Evolutionary conservation across 2,113 vertebrate genomes (phyloP), one percentile per base, ranked within the genome.

Genomic region (Erinaceus europaeus): DNA sequence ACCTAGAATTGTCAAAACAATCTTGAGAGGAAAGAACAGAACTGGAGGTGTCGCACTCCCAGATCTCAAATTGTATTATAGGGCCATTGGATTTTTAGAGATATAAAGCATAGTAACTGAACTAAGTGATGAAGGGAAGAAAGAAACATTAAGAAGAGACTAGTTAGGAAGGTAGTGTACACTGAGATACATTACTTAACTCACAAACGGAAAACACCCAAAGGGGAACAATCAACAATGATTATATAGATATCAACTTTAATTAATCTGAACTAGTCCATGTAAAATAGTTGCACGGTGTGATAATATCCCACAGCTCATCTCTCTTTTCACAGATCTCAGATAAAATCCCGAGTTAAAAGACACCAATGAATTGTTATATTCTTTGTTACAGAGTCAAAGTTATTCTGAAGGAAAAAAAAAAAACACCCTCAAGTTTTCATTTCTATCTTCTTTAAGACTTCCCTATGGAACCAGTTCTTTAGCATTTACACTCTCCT

Each of bases 381-480:
- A 44, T 14, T 75, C 46, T 73, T 75, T 89, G 62, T 76, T 81
- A 46, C 25, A 44, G 18, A 90, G 52, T 74, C 75, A 50, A 77
- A 67, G 15, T 50, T 36, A 36, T 42, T 79, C 75, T 44, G 25
- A 29, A 73, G 38, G 72, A 53, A n/a, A 73, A 75, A 48, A 38
- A 52, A 44, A 11, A 73, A 68, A 53, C 9, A 32, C 68, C 29
- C 61, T 84, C 15, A n/a, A n/a, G n/a, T n/a, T n/a, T 14, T 82
- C 15, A 34, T 40, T 72, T 72, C 53, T 50, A 64, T 69, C 4
- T 71, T 80, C 36, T 81, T 42, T 73, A 84, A 76, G 42, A 38
- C 17, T 25, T 71, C 40, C 20, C 23, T 11, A 10, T 25, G 15
- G 34, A 9, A 87, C n/a, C 25, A 62, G 36, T 42, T 74, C 29